Evolutionary conservation across 2,888 invertebrate genomes (phyloP), one percentile per base, ranked within the genome.

Genomic region (Temnothorax unifasciatus): DNA sequence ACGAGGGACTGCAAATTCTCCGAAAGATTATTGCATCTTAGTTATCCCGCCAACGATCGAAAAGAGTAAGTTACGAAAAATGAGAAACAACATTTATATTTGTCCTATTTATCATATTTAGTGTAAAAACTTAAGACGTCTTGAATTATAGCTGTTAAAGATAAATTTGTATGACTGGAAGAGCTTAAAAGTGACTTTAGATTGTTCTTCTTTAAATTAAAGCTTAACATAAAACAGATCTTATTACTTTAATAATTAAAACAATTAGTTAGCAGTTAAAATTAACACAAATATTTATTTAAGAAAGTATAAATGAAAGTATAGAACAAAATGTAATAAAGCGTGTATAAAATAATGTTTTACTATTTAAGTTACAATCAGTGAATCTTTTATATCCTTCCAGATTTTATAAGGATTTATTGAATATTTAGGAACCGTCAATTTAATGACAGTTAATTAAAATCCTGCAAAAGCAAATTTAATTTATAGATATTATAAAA

Each of bases 11-110:
- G 21, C 61, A 68, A n/a, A 11, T 2, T 8, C 18, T 63, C 15
- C 0, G 63, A 64, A 13, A 44, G 29, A 59, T 54, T 83, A 18
- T n/a, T 21, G 66, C 68, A 61, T 38, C 50, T 63, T 6, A 69
- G 38, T 47, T 81, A 34, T 50, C 52, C 82, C n/a, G 5, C 8
- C 2, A 34, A 38, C 3, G 5, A 29, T 11, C 50, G 13, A 47
- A 50, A 34, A 8, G 21, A 50, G 87, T 87, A 44, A 73, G 76
- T 76, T 21, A 50, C 9, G 18, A 6, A 50, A 59, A 79, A n/a
- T 52, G 21, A 13, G n/a, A n/a, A 47, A 74, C 4, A 47, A 38
- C 44, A 25, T 29, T 29, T 29, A 29, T 29, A 29, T 29, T 44
- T 8, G 5, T 18, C 3, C 13, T 44, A 8, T 44, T 57, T 8